Evolutionary conservation across 2,113 vertebrate species (phyloP).

Genomic region (Argyrosomus japonicus): DNA sequence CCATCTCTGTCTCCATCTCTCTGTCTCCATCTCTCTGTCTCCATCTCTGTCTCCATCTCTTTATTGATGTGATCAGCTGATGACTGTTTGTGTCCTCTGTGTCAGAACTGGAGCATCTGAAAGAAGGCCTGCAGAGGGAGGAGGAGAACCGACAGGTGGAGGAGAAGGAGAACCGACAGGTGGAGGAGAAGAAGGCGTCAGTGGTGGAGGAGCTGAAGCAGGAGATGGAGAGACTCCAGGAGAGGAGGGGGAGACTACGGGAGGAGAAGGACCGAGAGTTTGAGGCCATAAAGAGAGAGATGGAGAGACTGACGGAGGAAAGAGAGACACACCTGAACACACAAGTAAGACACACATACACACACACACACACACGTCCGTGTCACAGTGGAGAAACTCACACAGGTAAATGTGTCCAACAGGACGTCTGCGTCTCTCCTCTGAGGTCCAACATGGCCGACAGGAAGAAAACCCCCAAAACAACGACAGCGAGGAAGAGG

Average conservation of each 20-base stretch:
- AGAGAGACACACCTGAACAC: neutral
- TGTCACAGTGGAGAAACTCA: no score
- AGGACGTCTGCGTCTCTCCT: slow-evolving; percentile 85
- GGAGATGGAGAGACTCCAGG: slow-evolving; percentile 43
- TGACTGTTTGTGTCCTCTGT: neutral
- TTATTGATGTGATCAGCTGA: neutral
- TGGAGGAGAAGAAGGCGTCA: slow-evolving; percentile 7
- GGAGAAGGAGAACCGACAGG: slow-evolving; percentile 37
- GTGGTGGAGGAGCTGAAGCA: slow-evolving; percentile 60
- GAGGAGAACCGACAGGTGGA: neutral
- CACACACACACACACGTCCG: no score
- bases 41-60: no score
- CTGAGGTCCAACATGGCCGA: slow-evolving; percentile 82
- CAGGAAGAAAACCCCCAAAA: slow-evolving; percentile 85
- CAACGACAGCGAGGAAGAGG: slow-evolving; percentile 85
- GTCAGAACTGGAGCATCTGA: slow-evolving; percentile 68
- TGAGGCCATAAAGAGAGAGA: slow-evolving; percentile 30
- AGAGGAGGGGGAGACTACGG: slow-evolving; percentile 23
- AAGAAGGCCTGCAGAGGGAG: slow-evolving; percentile 36
- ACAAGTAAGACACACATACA: slow-evolving; percentile 2
- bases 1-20: no score
- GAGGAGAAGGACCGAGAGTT: slow-evolving; percentile 3
- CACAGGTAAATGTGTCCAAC: slow-evolving; percentile 28
- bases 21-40: no score
- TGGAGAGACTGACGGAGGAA: slow-evolving; percentile 42